These are phyloP conservation scores for Oceanodroma leucorhoa DNA, from an alignment of 2,797 vertebrate species.

Conservation along the genomic window DNA sequence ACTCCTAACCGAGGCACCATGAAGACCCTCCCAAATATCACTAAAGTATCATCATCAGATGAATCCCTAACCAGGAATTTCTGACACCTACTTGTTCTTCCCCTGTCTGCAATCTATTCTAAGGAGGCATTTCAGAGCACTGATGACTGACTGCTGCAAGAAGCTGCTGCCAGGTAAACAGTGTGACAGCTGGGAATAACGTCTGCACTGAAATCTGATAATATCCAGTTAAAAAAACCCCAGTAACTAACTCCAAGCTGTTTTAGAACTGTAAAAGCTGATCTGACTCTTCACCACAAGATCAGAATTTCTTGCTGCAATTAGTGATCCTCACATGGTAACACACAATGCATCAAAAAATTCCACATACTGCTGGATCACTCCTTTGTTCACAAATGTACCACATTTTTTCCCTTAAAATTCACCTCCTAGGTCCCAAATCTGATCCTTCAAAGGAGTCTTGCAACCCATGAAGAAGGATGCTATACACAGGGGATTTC, in stretches of 20 bases:
- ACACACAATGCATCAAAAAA: background rate
- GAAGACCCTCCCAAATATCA: background rate
- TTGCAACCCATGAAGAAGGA: background rate
- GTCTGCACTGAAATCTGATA: background rate
- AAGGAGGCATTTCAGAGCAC: background rate
- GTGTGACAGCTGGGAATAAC: background rate
- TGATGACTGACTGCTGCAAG: background rate
- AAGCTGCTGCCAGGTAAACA: constrained; percentile 15
- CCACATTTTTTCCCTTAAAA: background rate
- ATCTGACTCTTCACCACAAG: background rate
- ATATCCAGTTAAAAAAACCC: background rate
- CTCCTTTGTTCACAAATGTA: background rate
- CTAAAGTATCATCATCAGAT: background rate
- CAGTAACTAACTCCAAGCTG: background rate
- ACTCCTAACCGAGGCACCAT: background rate
- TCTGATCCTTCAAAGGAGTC: background rate
- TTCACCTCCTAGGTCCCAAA: background rate
- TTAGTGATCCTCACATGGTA: background rate
- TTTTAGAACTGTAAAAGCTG: background rate
- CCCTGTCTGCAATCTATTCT: background rate
- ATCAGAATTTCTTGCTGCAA: background rate
- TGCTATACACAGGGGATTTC: background rate
- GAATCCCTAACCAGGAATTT: background rate
- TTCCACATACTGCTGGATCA: background rate
- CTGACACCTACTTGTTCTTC: background rate